These are phyloP conservation scores for Schizothorax lantsangensis DNA, from an alignment of 2,797 vertebrate species.

Conservation along the genomic window DNA sequence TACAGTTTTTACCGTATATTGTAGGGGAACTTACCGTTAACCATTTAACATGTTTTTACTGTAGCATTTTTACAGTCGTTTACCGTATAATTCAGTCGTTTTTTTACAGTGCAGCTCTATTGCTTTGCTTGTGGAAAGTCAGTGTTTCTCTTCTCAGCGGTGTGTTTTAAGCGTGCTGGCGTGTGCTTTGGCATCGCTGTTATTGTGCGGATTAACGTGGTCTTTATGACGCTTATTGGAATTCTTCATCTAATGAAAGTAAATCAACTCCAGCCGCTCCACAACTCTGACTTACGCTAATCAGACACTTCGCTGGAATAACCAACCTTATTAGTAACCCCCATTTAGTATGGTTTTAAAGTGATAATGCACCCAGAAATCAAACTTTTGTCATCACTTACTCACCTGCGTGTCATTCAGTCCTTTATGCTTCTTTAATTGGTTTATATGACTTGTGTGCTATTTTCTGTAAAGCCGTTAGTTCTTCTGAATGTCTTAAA, in stretches of 20 bases:
- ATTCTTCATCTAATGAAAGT: constrained; percentile 66
- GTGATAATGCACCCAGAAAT: neutral
- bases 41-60: neutral
- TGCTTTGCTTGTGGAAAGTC: neutral
- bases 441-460: neutral
- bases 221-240: constrained; percentile 66
- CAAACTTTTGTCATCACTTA: neutral
- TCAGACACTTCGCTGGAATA: neutral
- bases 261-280: constrained; percentile 59
- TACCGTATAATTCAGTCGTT: neutral
- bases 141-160: neutral
- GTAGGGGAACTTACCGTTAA: neutral
- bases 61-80: neutral
- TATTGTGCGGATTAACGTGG: constrained; percentile 63
- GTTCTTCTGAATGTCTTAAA: neutral
- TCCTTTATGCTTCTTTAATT: neutral
- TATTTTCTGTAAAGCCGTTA: neutral
- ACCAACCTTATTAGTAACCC: neutral
- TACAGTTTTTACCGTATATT: neutral
- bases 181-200: constrained; percentile 37
- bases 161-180: constrained; percentile 47
- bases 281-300: neutral
- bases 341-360: neutral
- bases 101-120: neutral
- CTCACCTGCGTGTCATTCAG: neutral